phyloP scores from a whole-genome alignment of 2,888 invertebrate genomes.

The Habrosyne pyritoides region DNA sequence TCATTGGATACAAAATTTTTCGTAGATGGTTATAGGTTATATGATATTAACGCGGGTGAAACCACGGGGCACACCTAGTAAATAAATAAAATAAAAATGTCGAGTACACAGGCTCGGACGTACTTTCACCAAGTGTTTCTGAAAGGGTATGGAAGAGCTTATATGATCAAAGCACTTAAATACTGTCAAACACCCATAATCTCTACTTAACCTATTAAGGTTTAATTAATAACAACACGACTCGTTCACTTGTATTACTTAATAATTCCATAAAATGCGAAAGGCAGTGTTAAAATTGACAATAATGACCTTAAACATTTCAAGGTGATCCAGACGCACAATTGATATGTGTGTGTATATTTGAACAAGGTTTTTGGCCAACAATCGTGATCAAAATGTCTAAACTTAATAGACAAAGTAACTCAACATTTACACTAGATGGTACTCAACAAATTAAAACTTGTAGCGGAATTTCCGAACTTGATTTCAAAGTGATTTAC shows the following conservation, averaged over 20 bases:
- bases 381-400: not conserved
- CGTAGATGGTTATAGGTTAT: too few species aligned
- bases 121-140: not conserved
- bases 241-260: not conserved
- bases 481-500: not conserved
- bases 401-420: too few species aligned
- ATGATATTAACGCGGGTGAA: too few species aligned
- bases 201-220: not conserved
- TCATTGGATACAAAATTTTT: too few species aligned
- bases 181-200: not conserved
- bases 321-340: not conserved
- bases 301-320: conserved; percentile 4
- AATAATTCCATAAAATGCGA: not conserved
- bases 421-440: not conserved
- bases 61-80: too few species aligned
- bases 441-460: not conserved
- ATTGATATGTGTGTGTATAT: not conserved
- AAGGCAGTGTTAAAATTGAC: conserved; percentile 12
- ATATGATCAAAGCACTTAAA: not conserved
- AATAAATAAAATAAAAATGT: too few species aligned
- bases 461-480: not conserved
- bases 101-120: too few species aligned
- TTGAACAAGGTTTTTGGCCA: not conserved
- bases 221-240: not conserved
- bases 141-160: not conserved